Percentiles rank a stretch among this genome's conserved stretches.
Evolutionary conservation across 1,140 invertebrate genomes (phyloP).

Genomic region (Drosophila cardini): DNA sequence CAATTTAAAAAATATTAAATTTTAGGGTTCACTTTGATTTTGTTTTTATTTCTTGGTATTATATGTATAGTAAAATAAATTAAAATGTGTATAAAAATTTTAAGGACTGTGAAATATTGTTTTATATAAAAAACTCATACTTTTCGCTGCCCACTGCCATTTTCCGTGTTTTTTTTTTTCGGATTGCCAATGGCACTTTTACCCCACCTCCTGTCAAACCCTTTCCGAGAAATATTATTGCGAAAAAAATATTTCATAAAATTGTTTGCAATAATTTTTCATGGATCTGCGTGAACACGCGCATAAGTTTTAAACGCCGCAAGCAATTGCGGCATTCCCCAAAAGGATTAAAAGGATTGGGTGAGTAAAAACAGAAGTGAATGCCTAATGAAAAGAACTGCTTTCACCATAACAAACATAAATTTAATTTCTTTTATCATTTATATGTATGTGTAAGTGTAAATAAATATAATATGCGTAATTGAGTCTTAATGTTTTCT

Average conservation of each 20-base stretch:
- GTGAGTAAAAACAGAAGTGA: not conserved
- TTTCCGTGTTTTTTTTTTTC: conserved; percentile 21
- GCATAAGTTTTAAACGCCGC: conserved; percentile 33
- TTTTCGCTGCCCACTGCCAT: conserved; percentile 32
- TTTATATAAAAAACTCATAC: conserved; percentile 9
- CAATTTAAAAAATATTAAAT: not conserved
- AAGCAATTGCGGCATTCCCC: conserved; percentile 5
- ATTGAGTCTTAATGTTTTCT: conserved; percentile 7
- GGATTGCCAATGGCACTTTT: conserved; percentile 14
- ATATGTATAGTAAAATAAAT: not conserved
- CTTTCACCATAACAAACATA: conserved; percentile 22
- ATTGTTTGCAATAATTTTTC: conserved; percentile 51
- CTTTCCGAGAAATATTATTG: conserved; percentile 4
- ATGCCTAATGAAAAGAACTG: conserved; percentile 25
- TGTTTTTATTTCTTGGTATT: not conserved
- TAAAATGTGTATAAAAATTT: conserved; percentile 3
- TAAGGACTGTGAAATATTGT: conserved; percentile 5
- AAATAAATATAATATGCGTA: not conserved
- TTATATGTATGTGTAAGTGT: not conserved
- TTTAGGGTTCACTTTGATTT: not conserved
- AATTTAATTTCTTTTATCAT: conserved; percentile 24
- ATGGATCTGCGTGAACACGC: conserved; percentile 39
- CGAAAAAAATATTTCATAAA: conserved; percentile 38
- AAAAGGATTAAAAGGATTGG: not conserved
- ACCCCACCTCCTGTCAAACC: not conserved